phyloP scores from a whole-genome alignment of 2,888 invertebrate species.

The Oegoconia quadripuncta region DNA sequence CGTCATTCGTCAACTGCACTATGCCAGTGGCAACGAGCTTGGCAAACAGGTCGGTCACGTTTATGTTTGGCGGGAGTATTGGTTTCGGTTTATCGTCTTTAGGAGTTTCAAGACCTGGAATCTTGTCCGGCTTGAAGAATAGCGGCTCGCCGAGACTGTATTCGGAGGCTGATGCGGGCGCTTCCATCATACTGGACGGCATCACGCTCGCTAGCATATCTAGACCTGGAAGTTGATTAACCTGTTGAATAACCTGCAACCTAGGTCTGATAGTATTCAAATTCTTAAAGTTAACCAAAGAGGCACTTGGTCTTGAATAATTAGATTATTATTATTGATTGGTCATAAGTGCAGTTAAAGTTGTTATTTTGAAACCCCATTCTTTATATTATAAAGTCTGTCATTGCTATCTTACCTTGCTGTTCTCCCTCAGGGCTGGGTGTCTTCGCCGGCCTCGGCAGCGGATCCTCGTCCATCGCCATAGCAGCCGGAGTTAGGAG shows the following conservation, averaged over 20 bases:
- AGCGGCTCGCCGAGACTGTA: conserved; percentile 75
- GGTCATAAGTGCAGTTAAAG: too few species aligned
- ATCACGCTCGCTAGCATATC: conserved; percentile 84
- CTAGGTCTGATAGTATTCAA: too few species aligned
- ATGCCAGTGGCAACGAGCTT: conserved; percentile 89
- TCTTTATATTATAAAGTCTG: too few species aligned
- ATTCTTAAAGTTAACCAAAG: too few species aligned
- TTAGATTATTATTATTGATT: too few species aligned
- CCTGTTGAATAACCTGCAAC: not conserved
- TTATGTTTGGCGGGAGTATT: conserved; percentile 63
- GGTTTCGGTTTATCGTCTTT: conserved; percentile 51
- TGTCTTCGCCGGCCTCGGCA: conserved; percentile 40
- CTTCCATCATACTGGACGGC: conserved; percentile 75
- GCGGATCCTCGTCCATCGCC: conserved; percentile 39
- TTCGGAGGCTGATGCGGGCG: conserved; percentile 75
- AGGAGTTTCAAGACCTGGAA: conserved; percentile 60
- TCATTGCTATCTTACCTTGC: conserved; percentile 46
- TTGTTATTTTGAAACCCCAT: too few species aligned
- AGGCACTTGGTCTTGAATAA: too few species aligned
- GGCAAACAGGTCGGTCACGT: conserved; percentile 91
- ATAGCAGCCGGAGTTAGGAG: conserved; percentile 34
- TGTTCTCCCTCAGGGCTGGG: conserved; percentile 61
- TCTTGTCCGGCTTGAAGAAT: conserved; percentile 45
- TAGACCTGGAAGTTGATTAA: conserved; percentile 56
- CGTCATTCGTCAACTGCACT: conserved; percentile 42